Evolutionary conservation across 1,140 invertebrate genomes (phyloP).

Genomic region (Drosophila subpulchrella): DNA sequence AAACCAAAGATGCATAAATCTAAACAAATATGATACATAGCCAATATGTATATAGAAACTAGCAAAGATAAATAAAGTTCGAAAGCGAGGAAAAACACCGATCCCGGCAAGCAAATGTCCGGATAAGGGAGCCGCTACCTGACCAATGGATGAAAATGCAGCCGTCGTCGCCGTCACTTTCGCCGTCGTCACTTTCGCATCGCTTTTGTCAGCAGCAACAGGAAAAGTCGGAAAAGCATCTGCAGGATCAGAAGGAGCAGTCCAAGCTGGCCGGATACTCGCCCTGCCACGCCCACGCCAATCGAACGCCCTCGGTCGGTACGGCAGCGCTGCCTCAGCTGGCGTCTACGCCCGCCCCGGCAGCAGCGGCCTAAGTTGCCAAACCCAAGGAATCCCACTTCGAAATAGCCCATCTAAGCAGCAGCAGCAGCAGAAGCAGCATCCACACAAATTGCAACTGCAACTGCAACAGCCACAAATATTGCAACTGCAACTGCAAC

Average conservation of each 20-base stretch:
- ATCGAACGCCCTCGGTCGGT: slow-evolving; percentile 37
- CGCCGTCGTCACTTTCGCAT: slow-evolving; percentile 81
- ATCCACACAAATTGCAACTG: slow-evolving; percentile 37
- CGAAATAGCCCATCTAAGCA: slow-evolving; percentile 40
- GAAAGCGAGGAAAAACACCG: slow-evolving; percentile 19
- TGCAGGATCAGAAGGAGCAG: slow-evolving; percentile 37
- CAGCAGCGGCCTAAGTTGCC: slow-evolving; percentile 65
- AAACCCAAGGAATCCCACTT: slow-evolving; percentile 29
- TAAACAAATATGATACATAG: slow-evolving; percentile 60
- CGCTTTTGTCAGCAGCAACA: slow-evolving; percentile 61
- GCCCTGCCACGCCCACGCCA: slow-evolving; percentile 45
- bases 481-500: slow-evolving; percentile 19
- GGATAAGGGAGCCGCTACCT: slow-evolving; percentile 73
- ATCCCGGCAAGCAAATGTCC: slow-evolving; percentile 79
- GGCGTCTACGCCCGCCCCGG: slow-evolving; percentile 45
- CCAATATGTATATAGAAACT: slow-evolving; percentile 61
- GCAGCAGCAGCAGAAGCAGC: slow-evolving; percentile 12
- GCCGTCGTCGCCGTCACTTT: slow-evolving; percentile 82
- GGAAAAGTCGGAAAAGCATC: slow-evolving; percentile 29
- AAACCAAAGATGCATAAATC: slow-evolving; percentile 45
- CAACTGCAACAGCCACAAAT: slow-evolving; percentile 29
- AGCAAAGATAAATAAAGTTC: slow-evolving; percentile 24
- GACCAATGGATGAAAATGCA: slow-evolving; percentile 84
- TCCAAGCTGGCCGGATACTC: slow-evolving; percentile 30
- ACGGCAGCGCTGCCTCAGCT: slow-evolving; percentile 45